Base-by-base conservation (phyloP, 2,888 invertebrate genomes). In the Hirudinaria manillensis region DNA sequence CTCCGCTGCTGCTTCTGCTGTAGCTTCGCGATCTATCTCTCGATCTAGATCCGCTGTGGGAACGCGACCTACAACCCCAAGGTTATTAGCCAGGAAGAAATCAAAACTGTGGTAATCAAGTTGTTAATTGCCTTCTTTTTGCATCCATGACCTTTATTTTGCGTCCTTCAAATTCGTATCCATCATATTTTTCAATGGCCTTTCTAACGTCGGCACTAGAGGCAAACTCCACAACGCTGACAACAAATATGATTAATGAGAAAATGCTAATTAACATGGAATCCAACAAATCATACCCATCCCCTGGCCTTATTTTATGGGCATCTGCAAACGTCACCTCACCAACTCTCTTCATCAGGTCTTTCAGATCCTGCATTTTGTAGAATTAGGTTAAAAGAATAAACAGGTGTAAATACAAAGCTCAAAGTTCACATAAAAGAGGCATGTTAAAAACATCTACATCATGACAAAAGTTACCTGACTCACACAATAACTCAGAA, bases 131-230 rank as follows among this genome's bases (percentile, higher is more conserved):
- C 70, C 70, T 70, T 45, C 61, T 73, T 21, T 32, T 72, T n/a
- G 34, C 73, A 65, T 73, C 73, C 36, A 27, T 73, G 32, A 73
- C 61, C 61, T 45, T 29, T 21, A 73, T 32, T 45, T 61, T 73
- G 61, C 34, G 56, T 19, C 73, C 73, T 36, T 73, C 73, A 7
- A 73, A 65, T 38, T 73, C 73, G 24, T 73, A 73, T 4, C 73
- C 73, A 65, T 73, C 73, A 65, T 53, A 73, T 55, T 73, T 73
- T 6, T 73, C 73, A n/a, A 73, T 73, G 36, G 73, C 73, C 38
- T 38, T 73, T 45, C n/a, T 29, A 24, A 73, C 73, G 24, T 73
- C 73, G 6, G 73, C 27, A 29, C 73, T 73, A 4, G 61, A 65
- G 13, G 73, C 19, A 38, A 73, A 73, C 45, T 73, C 73, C 21